These are phyloP conservation scores for Cecropterus lyciades DNA, from an alignment of 1,140 invertebrate genomes.

Conservation along the genomic window DNA sequence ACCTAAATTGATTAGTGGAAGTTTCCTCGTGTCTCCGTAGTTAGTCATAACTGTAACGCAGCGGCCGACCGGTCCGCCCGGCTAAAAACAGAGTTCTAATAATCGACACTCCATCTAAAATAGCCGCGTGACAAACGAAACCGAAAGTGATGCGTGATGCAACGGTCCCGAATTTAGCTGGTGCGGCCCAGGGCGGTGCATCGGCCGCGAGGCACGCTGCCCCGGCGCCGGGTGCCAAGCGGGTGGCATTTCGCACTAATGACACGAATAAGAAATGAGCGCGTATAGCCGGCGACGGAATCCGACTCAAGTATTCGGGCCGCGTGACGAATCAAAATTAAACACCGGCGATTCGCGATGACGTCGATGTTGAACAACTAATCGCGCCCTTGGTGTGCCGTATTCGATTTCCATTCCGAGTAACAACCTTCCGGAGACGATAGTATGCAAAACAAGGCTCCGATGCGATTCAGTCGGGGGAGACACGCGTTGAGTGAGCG, in stretches of 20 bases:
- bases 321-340: conserved; percentile 65
- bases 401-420: conserved; percentile 40
- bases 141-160: conserved; percentile 81
- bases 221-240: conserved; percentile 68
- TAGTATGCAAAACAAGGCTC: conserved; percentile 47
- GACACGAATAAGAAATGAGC: conserved; percentile 83
- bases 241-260: conserved; percentile 82
- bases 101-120: conserved; percentile 80
- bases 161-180: conserved; percentile 78
- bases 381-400: conserved; percentile 25
- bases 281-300: conserved; percentile 69
- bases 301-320: conserved; percentile 65
- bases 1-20: conserved; percentile 59
- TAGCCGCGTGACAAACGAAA: conserved; percentile 79
- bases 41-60: conserved; percentile 59
- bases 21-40: conserved; percentile 60
- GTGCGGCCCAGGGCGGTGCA: conserved; percentile 69
- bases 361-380: conserved; percentile 30
- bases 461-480: background rate
- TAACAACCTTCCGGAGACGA: conserved; percentile 40
- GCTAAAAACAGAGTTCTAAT: conserved; percentile 77
- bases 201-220: conserved; percentile 70
- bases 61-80: conserved; percentile 33
- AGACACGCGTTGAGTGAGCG: conserved; percentile 8
- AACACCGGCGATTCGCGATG: conserved; percentile 43